Percentiles rank a stretch among this genome's conserved stretches.
These are phyloP conservation scores for Hoplostethus mediterraneus DNA, from an alignment of 2,797 vertebrate genomes.

Conservation along the genomic window DNA sequence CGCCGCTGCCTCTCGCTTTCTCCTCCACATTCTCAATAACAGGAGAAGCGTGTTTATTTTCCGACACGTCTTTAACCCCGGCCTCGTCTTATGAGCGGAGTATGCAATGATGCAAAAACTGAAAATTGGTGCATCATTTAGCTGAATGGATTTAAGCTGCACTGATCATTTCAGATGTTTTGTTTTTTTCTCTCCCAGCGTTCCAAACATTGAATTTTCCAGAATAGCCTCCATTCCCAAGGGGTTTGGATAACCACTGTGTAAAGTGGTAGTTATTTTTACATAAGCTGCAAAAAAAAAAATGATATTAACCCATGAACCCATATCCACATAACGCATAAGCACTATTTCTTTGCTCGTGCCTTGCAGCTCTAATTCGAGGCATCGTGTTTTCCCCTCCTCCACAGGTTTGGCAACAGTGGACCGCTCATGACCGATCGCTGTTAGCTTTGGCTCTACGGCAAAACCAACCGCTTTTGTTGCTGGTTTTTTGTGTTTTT, in stretches of 20 bases:
- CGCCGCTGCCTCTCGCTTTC: constrained; percentile 53
- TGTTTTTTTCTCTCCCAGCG: not conserved
- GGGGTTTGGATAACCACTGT: constrained; percentile 7
- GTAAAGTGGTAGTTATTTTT: constrained; percentile 13
- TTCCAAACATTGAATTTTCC: constrained; percentile 22
- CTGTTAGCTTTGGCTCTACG: constrained; percentile 38
- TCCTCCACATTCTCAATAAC: constrained; percentile 60
- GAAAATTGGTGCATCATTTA: constrained; percentile 26
- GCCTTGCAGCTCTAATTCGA: not conserved
- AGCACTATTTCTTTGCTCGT: not conserved
- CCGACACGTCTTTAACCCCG: constrained; percentile 10
- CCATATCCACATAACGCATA: not conserved
- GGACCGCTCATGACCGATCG: constrained; percentile 37
- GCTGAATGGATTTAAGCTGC: not conserved
- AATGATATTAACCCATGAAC: not conserved
- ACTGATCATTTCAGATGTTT: not conserved
- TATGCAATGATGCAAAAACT: constrained; percentile 16
- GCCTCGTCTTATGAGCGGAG: constrained; percentile 27
- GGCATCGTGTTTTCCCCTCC: not conserved
- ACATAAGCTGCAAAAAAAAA: not conserved
- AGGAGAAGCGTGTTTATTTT: constrained; percentile 48
- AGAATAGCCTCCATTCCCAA: not conserved
- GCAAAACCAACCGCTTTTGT: constrained; percentile 36
- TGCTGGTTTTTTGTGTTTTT: constrained; percentile 26
- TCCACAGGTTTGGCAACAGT: constrained; percentile 24